Base-by-base conservation (phyloP, 2,888 invertebrate species). In the Apomyelois bistriatella region DNA sequence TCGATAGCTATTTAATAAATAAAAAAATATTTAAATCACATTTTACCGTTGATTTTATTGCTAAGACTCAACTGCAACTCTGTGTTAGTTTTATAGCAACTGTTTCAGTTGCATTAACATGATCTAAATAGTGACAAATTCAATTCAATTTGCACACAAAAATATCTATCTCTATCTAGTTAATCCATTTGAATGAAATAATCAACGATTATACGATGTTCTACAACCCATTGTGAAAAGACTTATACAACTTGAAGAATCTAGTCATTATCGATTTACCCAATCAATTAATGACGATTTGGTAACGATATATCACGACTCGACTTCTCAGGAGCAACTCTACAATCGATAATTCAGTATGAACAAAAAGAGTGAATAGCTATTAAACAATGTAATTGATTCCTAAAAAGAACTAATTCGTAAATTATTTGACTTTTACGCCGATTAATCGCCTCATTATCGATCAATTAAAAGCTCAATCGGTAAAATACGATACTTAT, bases 241-340 rank as follows among this genome's bases (percentile, higher is more conserved):
- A 37, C 37, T 37, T 9, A 37, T 9, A 40, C 1, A 9, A 16
- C 7, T 50, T 60, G 65, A 76, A 74, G 68, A 60, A 70, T 66
- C 70, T 68, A 75, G 74, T 73, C 72, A 74, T 75, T 76, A 59
- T 54, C 57, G 57, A 56, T 58, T 53, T 36, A 47, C 15, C 32
- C 30, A 15, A 46, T 46, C 16, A 32, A 46, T 46, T 32, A 46
- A 46, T 5, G 9, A 46, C 32, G 15, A 32, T 46, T 46, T 10
- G 10, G 16, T 9, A 30, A 16, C 46, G 32, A 32, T 46, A 46
- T 15, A 35, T 46, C 15, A 32, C 46, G 30, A 16, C 10, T 30
- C 15, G 46, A 16, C 15, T 15, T 32, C 46, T 4, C 17, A 41
- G 41, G 41, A 41, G 41, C 13, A 46, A 32, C 32, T 32, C 46